Conservation (phyloP, 2,888 invertebrate genomes). For the Apeira syringaria region DNA sequence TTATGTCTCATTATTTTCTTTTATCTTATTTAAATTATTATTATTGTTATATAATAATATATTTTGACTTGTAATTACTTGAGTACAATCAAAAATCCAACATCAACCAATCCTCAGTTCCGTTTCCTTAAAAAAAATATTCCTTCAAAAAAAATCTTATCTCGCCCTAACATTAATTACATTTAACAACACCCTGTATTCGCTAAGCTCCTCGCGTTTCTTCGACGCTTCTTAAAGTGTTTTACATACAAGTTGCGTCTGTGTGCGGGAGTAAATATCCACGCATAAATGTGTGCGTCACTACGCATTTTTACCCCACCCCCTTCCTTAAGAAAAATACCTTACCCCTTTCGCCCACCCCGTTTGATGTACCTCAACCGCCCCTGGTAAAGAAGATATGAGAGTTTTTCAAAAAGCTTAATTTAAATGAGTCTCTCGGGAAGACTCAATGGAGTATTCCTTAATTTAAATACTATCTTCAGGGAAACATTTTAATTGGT, state of each 20-base stretch:
- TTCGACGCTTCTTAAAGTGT: slow-evolving; percentile 83
- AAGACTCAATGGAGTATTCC: slow-evolving; percentile 79
- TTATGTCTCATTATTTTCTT: too few species aligned
- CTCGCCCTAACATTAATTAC: slow-evolving; percentile 13
- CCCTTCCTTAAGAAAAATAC: slow-evolving; percentile 68
- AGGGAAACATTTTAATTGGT: slow-evolving; percentile 75
- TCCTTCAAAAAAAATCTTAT: slow-evolving; percentile 4
- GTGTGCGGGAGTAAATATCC: slow-evolving; percentile 78
- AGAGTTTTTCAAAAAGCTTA: slow-evolving; percentile 83
- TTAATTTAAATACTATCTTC: slow-evolving; percentile 80
- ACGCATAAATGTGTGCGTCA: slow-evolving; percentile 77
- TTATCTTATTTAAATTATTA: too few species aligned
- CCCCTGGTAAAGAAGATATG: slow-evolving; percentile 81
- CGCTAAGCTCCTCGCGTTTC: slow-evolving; percentile 82
- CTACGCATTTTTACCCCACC: slow-evolving; percentile 79
- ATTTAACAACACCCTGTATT: slow-evolving; percentile 60
- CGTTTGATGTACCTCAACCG: slow-evolving; percentile 75
- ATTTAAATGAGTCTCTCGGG: slow-evolving; percentile 79
- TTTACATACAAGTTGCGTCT: slow-evolving; percentile 74
- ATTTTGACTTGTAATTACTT: slow-evolving; percentile 4
- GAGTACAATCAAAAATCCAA: slow-evolving; percentile 5
- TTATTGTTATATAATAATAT: too few species aligned
- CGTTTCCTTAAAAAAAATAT: slow-evolving; percentile 11
- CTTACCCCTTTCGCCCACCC: slow-evolving; percentile 65
- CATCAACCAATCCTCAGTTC: background rate